A percentile compares a stretch with the other conserved stretches of the same genome.
These are phyloP conservation scores for Adelges cooleyi DNA, from an alignment of 1,140 invertebrate species.

Conservation along the genomic window DNA sequence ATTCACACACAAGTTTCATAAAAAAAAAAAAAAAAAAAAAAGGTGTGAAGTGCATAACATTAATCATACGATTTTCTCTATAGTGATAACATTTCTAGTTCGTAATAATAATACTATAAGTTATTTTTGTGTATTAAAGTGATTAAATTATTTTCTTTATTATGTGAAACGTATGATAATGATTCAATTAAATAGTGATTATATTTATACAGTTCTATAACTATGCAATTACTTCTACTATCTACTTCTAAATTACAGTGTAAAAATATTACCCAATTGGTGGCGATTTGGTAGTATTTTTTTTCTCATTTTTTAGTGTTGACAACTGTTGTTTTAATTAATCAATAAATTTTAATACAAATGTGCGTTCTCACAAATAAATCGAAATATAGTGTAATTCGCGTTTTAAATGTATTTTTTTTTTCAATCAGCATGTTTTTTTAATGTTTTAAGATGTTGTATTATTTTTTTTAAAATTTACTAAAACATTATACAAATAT, in stretches of 20 bases:
- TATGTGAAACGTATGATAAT: background rate
- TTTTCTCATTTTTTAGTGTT: slow-evolving; percentile 1
- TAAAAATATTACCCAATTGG: background rate
- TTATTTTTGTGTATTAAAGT: slow-evolving; percentile 22
- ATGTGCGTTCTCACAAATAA: slow-evolving; percentile 7
- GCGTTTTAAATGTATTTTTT: background rate
- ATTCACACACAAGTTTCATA: background rate
- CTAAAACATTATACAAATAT: slow-evolving; percentile 1
- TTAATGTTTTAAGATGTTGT: background rate
- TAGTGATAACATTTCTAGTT: background rate
- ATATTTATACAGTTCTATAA: background rate
- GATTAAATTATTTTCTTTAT: slow-evolving; percentile 1
- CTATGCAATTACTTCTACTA: too few relatives aligned
- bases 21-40: background rate
- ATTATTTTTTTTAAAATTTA: background rate
- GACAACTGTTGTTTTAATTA: background rate
- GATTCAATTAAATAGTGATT: background rate
- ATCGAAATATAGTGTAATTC: slow-evolving; percentile 17
- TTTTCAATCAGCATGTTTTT: background rate
- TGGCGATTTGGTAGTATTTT: slow-evolving; percentile 2
- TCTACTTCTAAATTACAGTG: background rate
- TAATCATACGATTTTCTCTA: background rate
- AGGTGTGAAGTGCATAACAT: slow-evolving; percentile 2
- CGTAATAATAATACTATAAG: slow-evolving; percentile 1
- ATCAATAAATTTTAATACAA: slow-evolving; percentile 8